Conservation (phyloP, 2,113 vertebrate species). For the Cheirogaleus medius region DNA sequence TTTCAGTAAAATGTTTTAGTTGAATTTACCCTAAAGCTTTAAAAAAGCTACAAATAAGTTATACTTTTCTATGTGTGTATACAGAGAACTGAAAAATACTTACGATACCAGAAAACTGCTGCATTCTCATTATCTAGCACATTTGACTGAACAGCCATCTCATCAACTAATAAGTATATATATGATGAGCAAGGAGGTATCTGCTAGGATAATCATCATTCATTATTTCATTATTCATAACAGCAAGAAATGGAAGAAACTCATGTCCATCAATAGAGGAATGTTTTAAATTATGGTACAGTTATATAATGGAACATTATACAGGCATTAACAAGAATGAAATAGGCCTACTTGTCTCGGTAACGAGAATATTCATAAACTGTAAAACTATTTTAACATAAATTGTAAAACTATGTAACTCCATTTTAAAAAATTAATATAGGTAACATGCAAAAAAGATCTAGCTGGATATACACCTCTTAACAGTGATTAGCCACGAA, state of each 20-base stretch:
- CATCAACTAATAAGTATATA: background rate
- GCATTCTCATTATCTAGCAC: background rate
- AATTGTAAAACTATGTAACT: background rate
- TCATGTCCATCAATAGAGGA: background rate
- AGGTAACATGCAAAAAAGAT: background rate
- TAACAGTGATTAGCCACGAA: background rate
- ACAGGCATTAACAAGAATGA: background rate
- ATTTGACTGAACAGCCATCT: background rate
- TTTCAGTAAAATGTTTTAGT: slow-evolving; percentile 20
- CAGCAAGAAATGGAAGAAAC: background rate
- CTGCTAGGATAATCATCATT: background rate
- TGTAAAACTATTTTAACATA: background rate
- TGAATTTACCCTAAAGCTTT: background rate
- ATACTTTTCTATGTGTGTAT: background rate
- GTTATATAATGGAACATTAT: background rate
- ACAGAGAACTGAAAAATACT: background rate
- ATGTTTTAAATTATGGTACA: background rate
- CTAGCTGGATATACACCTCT: background rate
- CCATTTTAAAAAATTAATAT: background rate
- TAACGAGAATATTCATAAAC: background rate
- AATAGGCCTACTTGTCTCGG: background rate
- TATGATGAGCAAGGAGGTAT: background rate
- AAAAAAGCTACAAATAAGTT: background rate
- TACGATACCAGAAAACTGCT: background rate
- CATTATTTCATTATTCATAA: background rate